Conservation (phyloP, 1,140 invertebrate species). For the Drosophila rhopaloa region DNA sequence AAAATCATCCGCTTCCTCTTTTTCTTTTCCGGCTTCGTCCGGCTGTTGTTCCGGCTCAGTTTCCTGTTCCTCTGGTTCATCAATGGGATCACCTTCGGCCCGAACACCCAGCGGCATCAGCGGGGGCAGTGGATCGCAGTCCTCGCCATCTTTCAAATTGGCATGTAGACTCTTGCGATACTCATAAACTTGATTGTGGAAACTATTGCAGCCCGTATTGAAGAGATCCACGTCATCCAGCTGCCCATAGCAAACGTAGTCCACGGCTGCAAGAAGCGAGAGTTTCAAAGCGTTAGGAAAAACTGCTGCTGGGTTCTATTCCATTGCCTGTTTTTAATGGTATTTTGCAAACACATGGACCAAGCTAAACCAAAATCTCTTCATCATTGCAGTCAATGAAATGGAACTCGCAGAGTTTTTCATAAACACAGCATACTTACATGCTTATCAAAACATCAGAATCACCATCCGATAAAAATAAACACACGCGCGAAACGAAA, state of each 20-base stretch:
- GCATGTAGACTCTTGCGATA: slow-evolving; percentile 79
- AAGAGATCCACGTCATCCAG: slow-evolving; percentile 80
- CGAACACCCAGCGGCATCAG: slow-evolving; percentile 61
- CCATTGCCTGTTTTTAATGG: slow-evolving; percentile 76
- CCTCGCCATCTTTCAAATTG: slow-evolving; percentile 73
- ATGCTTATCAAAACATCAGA: slow-evolving; percentile 10
- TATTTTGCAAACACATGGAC: slow-evolving; percentile 83
- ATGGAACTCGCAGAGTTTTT: slow-evolving; percentile 81
- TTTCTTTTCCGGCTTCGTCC: slow-evolving; percentile 39
- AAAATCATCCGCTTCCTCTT: slow-evolving; percentile 39
- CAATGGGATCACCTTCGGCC: slow-evolving; percentile 67
- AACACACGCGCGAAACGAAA: slow-evolving; percentile 32
- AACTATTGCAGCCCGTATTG: slow-evolving; percentile 74
- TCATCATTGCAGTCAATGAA: slow-evolving; percentile 72
- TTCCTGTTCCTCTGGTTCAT: slow-evolving; percentile 57
- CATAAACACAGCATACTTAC: slow-evolving; percentile 63
- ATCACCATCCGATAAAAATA: slow-evolving; percentile 4
- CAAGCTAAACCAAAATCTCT: slow-evolving; percentile 51
- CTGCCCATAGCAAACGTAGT: slow-evolving; percentile 80
- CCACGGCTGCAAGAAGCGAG: slow-evolving; percentile 66
- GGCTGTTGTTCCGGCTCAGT: slow-evolving; percentile 6
- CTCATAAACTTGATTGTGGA: slow-evolving; percentile 79
- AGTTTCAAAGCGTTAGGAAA: slow-evolving; percentile 51
- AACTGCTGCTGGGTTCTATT: slow-evolving; percentile 77
- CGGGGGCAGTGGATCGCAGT: slow-evolving; percentile 63